Conservation (phyloP, 2,888 invertebrate species). For the Cephonodes hylas region DNA sequence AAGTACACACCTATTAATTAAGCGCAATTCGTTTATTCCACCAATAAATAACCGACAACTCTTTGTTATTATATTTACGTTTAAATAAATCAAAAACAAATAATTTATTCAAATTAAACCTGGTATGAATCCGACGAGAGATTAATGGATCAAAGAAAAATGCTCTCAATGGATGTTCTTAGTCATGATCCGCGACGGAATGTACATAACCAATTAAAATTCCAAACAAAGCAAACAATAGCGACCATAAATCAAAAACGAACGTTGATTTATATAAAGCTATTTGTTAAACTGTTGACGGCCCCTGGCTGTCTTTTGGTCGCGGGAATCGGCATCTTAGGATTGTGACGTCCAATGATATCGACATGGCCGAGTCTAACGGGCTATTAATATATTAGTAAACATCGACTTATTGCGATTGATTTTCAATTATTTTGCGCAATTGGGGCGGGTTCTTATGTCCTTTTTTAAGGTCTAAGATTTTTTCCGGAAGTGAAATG, state of each 20-base stretch:
- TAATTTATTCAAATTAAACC: too few relatives aligned
- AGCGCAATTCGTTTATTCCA: too few relatives aligned
- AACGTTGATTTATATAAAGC: constrained; percentile 6
- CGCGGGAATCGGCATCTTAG: constrained; percentile 51
- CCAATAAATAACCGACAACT: too few relatives aligned
- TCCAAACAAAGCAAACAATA: constrained; percentile 2
- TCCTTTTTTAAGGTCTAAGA: not conserved
- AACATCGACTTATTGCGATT: constrained; percentile 20
- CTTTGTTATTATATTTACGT: too few relatives aligned
- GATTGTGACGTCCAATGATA: constrained; percentile 56
- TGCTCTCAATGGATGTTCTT: not conserved
- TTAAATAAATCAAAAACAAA: too few relatives aligned
- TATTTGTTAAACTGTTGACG: constrained; percentile 37
- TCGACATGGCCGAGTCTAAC: constrained; percentile 52
- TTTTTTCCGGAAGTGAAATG: not conserved
- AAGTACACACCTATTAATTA: too few relatives aligned
- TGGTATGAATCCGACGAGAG: too few relatives aligned
- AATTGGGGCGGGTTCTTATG: not conserved
- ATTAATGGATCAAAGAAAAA: not conserved
- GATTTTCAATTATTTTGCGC: not conserved
- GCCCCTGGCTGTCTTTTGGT: constrained; percentile 38
- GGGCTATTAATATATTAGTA: constrained; percentile 38
- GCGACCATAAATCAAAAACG: not conserved
- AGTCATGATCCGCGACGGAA: not conserved
- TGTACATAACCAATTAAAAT: not conserved